Evolutionary conservation across 1,140 invertebrate genomes (phyloP).

Genomic region (Rhyzopertha dominica): DNA sequence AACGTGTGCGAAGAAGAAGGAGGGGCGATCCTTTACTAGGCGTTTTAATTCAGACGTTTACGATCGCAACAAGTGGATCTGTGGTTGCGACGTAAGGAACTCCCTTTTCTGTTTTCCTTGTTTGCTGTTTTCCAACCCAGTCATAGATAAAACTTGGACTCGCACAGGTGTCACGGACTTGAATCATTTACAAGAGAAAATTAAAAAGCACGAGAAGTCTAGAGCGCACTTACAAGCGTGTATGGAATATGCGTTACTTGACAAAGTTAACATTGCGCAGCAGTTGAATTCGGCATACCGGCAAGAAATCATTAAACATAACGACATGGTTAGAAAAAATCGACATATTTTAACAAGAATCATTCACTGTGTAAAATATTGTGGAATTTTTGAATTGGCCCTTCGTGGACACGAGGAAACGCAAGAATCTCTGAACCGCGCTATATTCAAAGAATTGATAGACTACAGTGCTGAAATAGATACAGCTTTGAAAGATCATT

Average conservation of each 20-base stretch:
- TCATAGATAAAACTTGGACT: constrained; percentile 19
- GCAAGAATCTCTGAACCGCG: constrained; percentile 17
- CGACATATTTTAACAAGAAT: constrained; percentile 15
- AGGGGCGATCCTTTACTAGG: background rate
- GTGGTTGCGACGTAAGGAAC: constrained; percentile 21
- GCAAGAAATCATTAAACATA: constrained; percentile 7
- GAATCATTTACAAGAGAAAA: constrained; percentile 17
- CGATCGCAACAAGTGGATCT: constrained; percentile 22
- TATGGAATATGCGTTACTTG: constrained; percentile 14
- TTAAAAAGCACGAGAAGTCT: constrained; percentile 20
- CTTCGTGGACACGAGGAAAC: constrained; percentile 14
- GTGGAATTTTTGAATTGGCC: constrained; percentile 14
- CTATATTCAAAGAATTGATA: constrained; percentile 12
- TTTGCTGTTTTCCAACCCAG: constrained; percentile 19
- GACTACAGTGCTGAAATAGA: constrained; percentile 25
- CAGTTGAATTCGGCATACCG: constrained; percentile 11
- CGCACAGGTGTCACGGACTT: constrained; percentile 20
- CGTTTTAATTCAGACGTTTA: constrained; percentile 20
- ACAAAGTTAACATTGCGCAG: constrained; percentile 5
- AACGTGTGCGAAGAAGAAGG: constrained; percentile 7
- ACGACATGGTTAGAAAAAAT: constrained; percentile 17
- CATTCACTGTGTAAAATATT: constrained; percentile 20
- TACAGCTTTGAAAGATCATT: constrained; percentile 28
- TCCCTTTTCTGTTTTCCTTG: constrained; percentile 25
- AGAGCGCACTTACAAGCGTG: constrained; percentile 15